Percentiles rank a stretch among this genome's conserved stretches.
phyloP scores from a whole-genome alignment of 2,113 vertebrate genomes.

The Acrocephalus kingi region DNA sequence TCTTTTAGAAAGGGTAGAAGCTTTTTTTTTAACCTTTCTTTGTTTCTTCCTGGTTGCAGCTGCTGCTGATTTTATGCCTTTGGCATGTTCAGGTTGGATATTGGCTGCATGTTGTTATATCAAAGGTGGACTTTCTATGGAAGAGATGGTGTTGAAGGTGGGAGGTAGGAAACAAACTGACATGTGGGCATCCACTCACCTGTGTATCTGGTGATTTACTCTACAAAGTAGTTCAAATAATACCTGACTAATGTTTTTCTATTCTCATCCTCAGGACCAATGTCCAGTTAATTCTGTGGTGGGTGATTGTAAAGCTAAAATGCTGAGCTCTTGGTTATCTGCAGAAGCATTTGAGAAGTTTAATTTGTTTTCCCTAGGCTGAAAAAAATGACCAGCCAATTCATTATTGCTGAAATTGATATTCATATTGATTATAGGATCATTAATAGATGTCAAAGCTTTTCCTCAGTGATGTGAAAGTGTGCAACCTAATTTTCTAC shows the following conservation, averaged over 20 bases:
- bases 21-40: not conserved
- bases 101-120: not conserved
- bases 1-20: not conserved
- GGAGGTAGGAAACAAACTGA: not conserved
- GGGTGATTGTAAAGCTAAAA: not conserved
- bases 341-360: not conserved
- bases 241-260: not conserved
- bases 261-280: not conserved
- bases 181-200: rapidly evolving
- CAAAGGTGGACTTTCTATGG: not conserved
- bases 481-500: not conserved
- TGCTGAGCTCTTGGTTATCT: not conserved
- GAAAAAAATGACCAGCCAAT: not conserved
- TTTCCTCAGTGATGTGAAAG: not conserved
- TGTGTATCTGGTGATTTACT: not conserved
- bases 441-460: not conserved
- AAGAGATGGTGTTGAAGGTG: not conserved
- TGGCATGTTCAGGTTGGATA: not conserved
- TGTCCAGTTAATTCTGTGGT: not conserved
- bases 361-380: not conserved
- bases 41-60: not conserved
- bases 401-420: not conserved
- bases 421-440: not conserved
- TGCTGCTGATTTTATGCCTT: not conserved
- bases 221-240: not conserved